phyloP scores from a whole-genome alignment of 53 echinoderm and acorn worm species.

The Arbacia lixula region DNA sequence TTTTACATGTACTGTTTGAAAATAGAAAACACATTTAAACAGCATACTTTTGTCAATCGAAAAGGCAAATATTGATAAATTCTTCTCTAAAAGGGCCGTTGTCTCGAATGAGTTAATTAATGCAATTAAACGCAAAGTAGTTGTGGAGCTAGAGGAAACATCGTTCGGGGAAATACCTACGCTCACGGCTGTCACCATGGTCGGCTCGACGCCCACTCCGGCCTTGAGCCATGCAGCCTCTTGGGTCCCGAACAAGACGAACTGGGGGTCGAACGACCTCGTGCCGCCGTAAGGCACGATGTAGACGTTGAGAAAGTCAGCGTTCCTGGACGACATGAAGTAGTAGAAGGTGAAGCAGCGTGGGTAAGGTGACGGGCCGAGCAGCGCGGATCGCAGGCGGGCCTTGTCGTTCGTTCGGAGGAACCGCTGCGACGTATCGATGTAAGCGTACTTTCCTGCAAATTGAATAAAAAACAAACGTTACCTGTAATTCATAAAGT shows the following conservation, averaged over 20 bases:
- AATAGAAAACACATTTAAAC: no score
- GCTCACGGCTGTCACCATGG: conserved; percentile 1
- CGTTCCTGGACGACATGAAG: conserved; percentile 20
- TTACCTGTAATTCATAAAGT: no score
- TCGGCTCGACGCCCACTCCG: background rate
- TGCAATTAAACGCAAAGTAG: no score
- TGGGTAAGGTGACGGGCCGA: conserved; percentile 5
- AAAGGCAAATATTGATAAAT: no score
- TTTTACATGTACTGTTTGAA: no score
- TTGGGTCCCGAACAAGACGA: conserved; percentile 24
- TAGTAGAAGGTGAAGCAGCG: conserved; percentile 49
- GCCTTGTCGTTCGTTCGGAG: conserved; percentile 40
- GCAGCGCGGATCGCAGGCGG: conserved; percentile 1
- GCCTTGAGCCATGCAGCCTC: conserved; percentile 41
- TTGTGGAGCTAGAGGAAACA: no score
- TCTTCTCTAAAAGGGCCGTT: no score
- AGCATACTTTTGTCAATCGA: no score
- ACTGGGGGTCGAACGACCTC: conserved; percentile 40
- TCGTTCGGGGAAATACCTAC: conserved; percentile 27
- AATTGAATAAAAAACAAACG: no score
- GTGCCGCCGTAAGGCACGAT: conserved; percentile 30
- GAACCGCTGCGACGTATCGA: conserved; percentile 26
- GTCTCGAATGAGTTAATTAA: no score
- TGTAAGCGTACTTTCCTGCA: conserved; percentile 45
- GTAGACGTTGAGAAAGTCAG: conserved; percentile 46